Conservation (phyloP, 2,888 invertebrate species). For the Cepaea hortensis region DNA sequence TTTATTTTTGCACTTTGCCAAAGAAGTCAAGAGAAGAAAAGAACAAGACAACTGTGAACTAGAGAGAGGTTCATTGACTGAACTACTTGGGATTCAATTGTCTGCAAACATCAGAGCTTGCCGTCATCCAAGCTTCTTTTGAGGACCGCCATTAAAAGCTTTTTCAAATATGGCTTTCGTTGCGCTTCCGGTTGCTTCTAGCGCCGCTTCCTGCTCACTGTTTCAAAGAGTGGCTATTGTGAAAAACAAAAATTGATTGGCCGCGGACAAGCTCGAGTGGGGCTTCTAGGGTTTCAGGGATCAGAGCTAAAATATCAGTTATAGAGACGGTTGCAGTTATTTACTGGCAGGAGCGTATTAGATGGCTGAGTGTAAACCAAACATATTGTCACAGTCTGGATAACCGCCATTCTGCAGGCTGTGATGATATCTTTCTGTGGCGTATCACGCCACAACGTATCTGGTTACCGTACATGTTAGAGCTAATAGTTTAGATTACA, state of each 20-base stretch:
- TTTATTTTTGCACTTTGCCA: background rate
- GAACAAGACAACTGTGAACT: background rate
- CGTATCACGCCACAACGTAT: no score
- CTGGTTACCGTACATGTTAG: no score
- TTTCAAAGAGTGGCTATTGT: slow-evolving; percentile 34
- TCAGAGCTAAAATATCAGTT: background rate
- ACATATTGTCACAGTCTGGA: no score
- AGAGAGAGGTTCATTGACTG: slow-evolving; percentile 4
- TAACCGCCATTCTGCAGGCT: no score
- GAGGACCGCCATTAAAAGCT: slow-evolving; percentile 38
- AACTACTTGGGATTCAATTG: slow-evolving; percentile 30
- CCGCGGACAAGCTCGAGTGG: slow-evolving; percentile 8
- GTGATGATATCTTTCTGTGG: no score
- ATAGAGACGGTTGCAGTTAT: background rate
- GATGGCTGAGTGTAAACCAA: no score
- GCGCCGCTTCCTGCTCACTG: slow-evolving; percentile 28
- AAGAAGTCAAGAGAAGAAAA: background rate
- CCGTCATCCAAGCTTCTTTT: slow-evolving; percentile 2
- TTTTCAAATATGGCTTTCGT: slow-evolving; percentile 48
- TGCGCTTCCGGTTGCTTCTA: slow-evolving; percentile 29
- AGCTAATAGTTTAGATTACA: no score
- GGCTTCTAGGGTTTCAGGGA: background rate
- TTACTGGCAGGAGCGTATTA: background rate
- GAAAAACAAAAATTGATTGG: slow-evolving; percentile 35
- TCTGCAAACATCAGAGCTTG: slow-evolving; percentile 29